Evolutionary conservation across 2,113 vertebrate genomes (phyloP), one percentile per base, ranked within the genome.

Genomic region (Excalfactoria chinensis): DNA sequence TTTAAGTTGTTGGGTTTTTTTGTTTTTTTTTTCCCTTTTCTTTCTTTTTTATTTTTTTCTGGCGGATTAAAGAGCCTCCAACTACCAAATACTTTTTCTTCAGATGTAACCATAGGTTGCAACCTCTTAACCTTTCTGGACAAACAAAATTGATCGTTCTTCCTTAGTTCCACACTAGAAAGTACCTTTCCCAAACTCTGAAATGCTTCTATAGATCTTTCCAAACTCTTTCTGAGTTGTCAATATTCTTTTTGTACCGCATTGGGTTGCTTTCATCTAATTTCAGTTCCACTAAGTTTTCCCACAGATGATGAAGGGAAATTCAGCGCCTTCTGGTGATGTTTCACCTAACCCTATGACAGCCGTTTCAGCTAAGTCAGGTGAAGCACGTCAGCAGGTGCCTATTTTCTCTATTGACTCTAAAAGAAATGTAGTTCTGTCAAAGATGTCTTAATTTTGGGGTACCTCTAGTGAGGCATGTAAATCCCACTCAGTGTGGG

Each of bases 51-150:
- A 40, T 58, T 58, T 37, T 60, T 35, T 23, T 8, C 32, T 32
- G 13, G 35, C 85, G 91, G 84, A 85, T 83, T 83, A 91, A 93
- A 95, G 67, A 80, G 14, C 41, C 10, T 93, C 41, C 26, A 86
- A 23, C 46, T 74, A 68, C 86, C 68, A 81, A 93, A 90, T 55
- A 53, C 16, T 48, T 60, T 76, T 76, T 70, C 73, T 80, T 93
- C 75, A 86, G 71, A 73, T 74, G 53, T 51, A 95, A 79, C 80
- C 60, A 35, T 26, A 89, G 76, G 72, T 80, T 80, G 34, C n/a
- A 68, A 86, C 68, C 88, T 68, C 64, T 88, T 86, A 84, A 90
- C 88, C 86, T 88, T 88, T 90, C 43, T 53, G 56, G 69, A 63
- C 66, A 93, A 84, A 88, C 3, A 69, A 67, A 91, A 91, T 84